Evolutionary conservation across 2,797 vertebrate genomes (phyloP).

Genomic region (Trachurus trachurus): DNA sequence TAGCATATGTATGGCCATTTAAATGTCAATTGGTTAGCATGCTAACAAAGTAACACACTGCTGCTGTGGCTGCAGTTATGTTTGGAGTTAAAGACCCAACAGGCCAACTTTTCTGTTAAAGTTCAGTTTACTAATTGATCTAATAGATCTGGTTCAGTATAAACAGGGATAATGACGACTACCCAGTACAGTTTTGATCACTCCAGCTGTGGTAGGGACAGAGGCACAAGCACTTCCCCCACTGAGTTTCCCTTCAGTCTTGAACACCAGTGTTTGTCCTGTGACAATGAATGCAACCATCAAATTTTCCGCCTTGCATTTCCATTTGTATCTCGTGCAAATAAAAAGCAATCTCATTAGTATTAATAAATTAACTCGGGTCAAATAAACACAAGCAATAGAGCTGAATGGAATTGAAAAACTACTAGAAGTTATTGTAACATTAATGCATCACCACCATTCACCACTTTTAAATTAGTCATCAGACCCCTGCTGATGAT

Average conservation of each 20-base stretch:
- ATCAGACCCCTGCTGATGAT: slow-evolving; percentile 21
- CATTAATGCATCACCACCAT: slow-evolving; percentile 1
- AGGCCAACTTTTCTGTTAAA: not conserved
- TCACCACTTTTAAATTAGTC: slow-evolving; percentile 8
- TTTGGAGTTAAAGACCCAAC: not conserved
- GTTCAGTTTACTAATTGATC: too few relatives aligned
- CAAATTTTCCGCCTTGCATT: not conserved
- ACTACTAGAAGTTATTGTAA: slow-evolving; percentile 1
- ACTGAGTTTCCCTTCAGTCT: not conserved
- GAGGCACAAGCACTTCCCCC: not conserved
- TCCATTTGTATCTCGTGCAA: not conserved
- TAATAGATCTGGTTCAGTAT: too few relatives aligned
- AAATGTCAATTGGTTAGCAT: too few relatives aligned
- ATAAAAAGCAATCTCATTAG: not conserved
- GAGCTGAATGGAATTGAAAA: not conserved
- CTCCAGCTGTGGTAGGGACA: not conserved
- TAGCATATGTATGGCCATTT: too few relatives aligned
- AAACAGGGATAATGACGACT: too few relatives aligned
- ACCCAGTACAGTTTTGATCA: too few relatives aligned
- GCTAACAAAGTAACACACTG: too few relatives aligned
- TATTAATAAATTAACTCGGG: not conserved
- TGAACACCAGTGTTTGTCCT: not conserved
- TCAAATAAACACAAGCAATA: not conserved
- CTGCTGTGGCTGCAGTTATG: too few relatives aligned
- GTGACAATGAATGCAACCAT: not conserved